These are phyloP conservation scores for Andinoacara biseriatus DNA, from an alignment of 2,113 vertebrate species.

Conservation along the genomic window DNA sequence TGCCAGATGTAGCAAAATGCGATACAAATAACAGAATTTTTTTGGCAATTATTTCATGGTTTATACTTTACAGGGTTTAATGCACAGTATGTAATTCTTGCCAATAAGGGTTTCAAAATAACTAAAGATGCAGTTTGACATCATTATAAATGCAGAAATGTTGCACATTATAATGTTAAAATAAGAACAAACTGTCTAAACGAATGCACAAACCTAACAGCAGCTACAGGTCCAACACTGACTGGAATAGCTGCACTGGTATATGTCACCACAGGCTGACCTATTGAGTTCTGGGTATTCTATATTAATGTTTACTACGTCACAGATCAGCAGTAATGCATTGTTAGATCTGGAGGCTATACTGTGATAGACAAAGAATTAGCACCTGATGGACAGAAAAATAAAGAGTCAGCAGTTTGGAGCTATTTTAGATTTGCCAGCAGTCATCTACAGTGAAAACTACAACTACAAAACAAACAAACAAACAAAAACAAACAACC, in stretches of 20 bases:
- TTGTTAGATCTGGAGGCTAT: neutral
- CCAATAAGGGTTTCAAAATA: neutral
- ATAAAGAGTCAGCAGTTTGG: neutral
- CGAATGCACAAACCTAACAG: neutral
- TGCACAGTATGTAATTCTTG: neutral
- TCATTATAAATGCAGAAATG: neutral
- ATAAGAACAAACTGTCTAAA: neutral
- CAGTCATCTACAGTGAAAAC: neutral
- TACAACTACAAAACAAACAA: too few species aligned
- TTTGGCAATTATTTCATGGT: too few species aligned
- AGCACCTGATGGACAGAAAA: neutral
- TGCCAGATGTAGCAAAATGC: too few species aligned
- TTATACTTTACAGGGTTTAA: too few species aligned
- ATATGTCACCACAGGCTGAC: neutral
- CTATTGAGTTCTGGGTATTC: neutral
- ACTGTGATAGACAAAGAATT: neutral
- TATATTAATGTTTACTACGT: neutral
- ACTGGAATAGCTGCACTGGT: neutral
- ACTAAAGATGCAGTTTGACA: neutral
- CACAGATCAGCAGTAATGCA: neutral
- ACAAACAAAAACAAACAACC: too few species aligned
- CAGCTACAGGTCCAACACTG: neutral
- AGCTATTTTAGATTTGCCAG: neutral
- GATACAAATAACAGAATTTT: too few species aligned
- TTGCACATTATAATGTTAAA: neutral